phyloP scores from a whole-genome alignment of 2,797 vertebrate genomes.

The Triplophysa bombifrons region DNA sequence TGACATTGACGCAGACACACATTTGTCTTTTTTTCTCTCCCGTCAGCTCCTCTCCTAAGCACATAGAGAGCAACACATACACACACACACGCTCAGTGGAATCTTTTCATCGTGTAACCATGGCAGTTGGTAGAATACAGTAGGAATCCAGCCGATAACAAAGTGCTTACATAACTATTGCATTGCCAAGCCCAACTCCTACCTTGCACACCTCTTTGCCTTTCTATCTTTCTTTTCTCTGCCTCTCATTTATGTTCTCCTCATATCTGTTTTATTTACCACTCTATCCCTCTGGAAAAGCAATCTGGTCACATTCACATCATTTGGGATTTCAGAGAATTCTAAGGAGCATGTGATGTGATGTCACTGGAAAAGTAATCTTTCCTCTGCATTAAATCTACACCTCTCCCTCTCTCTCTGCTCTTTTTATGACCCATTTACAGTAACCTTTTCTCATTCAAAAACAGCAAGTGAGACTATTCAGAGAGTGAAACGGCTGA shows the following conservation, averaged over 20 bases:
- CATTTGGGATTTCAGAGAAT: conserved; percentile 29
- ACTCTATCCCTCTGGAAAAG: conserved; percentile 10
- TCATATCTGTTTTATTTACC: conserved; percentile 39
- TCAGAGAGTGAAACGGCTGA: background rate
- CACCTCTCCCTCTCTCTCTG: conserved; percentile 47
- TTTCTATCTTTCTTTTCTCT: conserved; percentile 54
- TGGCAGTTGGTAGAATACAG: conserved; percentile 77
- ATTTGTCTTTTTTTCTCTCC: conserved; percentile 39
- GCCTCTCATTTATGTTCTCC: conserved; percentile 53
- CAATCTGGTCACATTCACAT: background rate
- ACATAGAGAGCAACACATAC: conserved; percentile 10
- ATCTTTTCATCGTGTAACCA: conserved; percentile 70
- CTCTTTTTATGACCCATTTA: background rate
- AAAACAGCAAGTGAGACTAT: background rate
- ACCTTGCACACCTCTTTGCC: conserved; percentile 67
- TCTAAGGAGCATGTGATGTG: conserved; percentile 13
- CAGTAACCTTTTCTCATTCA: background rate
- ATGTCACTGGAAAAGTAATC: conserved; percentile 22
- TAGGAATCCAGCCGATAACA: conserved; percentile 77
- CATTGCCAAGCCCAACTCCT: conserved; percentile 70
- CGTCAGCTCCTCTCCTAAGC: conserved; percentile 41
- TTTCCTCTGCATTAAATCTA: conserved; percentile 30
- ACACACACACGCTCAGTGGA: conserved; percentile 46
- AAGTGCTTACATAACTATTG: conserved; percentile 80
- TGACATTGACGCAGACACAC: conserved; percentile 51